phyloP scores from a whole-genome alignment of 2,113 vertebrate species.

The Notarius quadriscutis region DNA sequence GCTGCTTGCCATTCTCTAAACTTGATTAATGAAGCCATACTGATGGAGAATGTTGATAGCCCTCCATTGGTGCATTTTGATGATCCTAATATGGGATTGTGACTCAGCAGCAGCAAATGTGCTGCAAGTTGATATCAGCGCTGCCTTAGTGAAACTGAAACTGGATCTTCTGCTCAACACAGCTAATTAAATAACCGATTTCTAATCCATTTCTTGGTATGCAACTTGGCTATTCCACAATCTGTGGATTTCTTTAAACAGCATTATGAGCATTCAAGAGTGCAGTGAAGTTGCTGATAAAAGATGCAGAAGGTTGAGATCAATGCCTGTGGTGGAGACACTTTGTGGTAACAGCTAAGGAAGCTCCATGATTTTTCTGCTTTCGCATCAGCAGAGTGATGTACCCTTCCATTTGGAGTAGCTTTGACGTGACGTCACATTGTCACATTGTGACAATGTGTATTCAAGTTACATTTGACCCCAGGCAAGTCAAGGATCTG shows the following conservation, averaged over 20 bases:
- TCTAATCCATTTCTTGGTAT: neutral
- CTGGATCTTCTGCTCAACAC: neutral
- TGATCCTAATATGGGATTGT: neutral
- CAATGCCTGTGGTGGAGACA: neutral
- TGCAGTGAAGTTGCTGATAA: neutral
- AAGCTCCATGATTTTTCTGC: neutral
- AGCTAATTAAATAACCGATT: neutral
- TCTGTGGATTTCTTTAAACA: neutral
- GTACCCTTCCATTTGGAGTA: neutral
- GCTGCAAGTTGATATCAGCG: neutral
- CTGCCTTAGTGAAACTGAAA: neutral
- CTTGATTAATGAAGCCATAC: neutral
- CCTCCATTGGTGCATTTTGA: neutral
- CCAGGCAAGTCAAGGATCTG: neutral
- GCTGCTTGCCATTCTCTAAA: neutral
- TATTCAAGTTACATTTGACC: neutral
- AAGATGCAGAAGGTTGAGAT: neutral
- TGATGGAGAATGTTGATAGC: neutral
- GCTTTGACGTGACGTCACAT: too few relatives aligned
- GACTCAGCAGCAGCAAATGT: conserved; percentile 6
- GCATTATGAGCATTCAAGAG: neutral
- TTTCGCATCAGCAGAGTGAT: neutral
- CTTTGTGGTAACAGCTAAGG: neutral
- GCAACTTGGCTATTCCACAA: neutral
- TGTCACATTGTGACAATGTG: neutral